Evolutionary conservation across 2,113 vertebrate genomes (phyloP).

Genomic region (Ctenodactylus gundi): DNA sequence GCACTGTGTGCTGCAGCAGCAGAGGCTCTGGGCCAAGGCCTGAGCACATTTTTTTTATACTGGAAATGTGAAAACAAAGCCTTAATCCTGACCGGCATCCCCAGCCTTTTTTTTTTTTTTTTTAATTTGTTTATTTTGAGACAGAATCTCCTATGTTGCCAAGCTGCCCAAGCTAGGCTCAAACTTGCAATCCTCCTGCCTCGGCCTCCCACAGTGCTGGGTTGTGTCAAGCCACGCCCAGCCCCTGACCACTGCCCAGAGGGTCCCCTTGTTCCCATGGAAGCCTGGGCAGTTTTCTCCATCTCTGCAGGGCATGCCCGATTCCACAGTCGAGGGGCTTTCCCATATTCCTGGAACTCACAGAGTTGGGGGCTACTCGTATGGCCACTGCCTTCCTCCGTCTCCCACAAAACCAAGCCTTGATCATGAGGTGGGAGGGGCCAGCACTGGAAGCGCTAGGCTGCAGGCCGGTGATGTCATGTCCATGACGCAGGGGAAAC

Average conservation of each 20-base stretch:
- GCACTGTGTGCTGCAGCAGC: not conserved
- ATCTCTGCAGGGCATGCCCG: rapidly evolving
- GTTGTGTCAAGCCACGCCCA: no score
- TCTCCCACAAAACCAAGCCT: not conserved
- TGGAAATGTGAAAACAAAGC: no score
- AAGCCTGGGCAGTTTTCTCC: not conserved
- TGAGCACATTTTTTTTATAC: no score
- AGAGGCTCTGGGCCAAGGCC: not conserved
- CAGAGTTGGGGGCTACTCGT: not conserved
- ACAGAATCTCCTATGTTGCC: no score
- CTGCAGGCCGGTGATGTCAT: not conserved
- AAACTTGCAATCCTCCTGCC: no score
- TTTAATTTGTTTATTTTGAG: no score
- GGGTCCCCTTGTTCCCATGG: not conserved
- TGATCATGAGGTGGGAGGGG: not conserved
- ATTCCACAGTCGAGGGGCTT: not conserved
- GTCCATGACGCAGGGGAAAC: not conserved
- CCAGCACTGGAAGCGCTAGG: not conserved
- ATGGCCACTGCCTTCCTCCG: not conserved
- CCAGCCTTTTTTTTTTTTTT: no score
- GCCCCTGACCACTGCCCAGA: not conserved
- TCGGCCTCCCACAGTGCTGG: no score
- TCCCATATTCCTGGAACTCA: not conserved
- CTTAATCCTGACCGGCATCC: no score
- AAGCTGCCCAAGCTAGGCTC: no score